phyloP scores from a whole-genome alignment of 2,113 vertebrate species.

The Tupaia tana region DNA sequence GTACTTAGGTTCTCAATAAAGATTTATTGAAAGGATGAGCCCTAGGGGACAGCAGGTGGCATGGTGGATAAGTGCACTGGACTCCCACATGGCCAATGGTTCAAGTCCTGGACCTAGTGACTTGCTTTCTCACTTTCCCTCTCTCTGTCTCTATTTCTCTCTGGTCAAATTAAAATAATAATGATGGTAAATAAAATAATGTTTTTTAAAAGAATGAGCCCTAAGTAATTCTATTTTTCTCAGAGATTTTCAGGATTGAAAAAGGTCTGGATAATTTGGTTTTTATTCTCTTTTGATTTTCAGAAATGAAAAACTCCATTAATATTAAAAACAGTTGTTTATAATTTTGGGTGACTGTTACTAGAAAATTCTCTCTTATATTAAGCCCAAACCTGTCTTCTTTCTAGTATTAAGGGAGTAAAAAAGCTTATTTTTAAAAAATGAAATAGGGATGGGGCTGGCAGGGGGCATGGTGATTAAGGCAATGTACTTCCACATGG shows the following conservation, averaged over 20 bases:
- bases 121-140: too few relatives aligned
- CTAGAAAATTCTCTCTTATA: constrained; percentile 1
- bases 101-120: too few relatives aligned
- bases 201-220: background rate
- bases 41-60: too few relatives aligned
- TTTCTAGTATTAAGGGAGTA: background rate
- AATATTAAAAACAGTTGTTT: background rate
- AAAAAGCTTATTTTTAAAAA: background rate
- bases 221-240: background rate
- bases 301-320: constrained; percentile 5
- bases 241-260: background rate
- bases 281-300: background rate
- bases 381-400: background rate
- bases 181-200: too few relatives aligned
- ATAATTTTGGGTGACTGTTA: background rate
- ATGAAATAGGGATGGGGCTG: too few relatives aligned
- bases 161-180: too few relatives aligned
- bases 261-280: background rate
- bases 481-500: too few relatives aligned
- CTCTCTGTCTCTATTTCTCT: too few relatives aligned
- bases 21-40: background rate
- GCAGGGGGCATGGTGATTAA: too few relatives aligned
- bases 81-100: too few relatives aligned
- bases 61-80: too few relatives aligned
- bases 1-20: background rate